phyloP scores from a whole-genome alignment of 2,113 vertebrate species.

The Psilopsiagon aurifrons region DNA sequence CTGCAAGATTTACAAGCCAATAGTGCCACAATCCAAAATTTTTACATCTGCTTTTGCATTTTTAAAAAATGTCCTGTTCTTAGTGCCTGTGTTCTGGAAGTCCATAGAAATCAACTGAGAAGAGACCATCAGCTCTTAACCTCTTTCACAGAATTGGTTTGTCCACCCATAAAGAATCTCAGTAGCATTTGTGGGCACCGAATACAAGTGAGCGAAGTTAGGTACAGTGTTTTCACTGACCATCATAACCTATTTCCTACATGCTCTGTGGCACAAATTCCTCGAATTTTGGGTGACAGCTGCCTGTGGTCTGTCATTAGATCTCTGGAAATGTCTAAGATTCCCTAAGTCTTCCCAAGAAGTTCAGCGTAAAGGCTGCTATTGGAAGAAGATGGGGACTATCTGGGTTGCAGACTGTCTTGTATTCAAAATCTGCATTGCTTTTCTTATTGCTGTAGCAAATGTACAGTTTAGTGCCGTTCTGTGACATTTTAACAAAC shows the following conservation, averaged over 20 bases:
- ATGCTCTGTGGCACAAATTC: neutral
- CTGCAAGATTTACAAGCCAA: neutral
- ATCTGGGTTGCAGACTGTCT: neutral
- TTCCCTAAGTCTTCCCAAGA: neutral
- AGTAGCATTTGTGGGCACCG: neutral
- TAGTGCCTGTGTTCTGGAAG: neutral
- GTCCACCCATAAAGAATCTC: neutral
- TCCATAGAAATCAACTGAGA: neutral
- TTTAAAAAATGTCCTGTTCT: neutral
- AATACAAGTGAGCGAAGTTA: neutral
- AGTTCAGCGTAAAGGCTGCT: neutral
- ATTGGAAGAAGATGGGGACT: neutral
- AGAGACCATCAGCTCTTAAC: rapidly evolving
- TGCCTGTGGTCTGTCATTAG: neutral
- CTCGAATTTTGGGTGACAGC: neutral
- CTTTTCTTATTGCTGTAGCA: neutral
- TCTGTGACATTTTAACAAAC: neutral
- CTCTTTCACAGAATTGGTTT: neutral
- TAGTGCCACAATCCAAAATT: neutral
- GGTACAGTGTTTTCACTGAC: neutral
- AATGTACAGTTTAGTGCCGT: neutral
- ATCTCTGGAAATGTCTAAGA: neutral
- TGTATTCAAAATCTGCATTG: neutral
- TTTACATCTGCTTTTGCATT: neutral
- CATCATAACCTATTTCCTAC: neutral